Conservation (phyloP, 2,113 vertebrate species). For the Alligator sinensis region DNA sequence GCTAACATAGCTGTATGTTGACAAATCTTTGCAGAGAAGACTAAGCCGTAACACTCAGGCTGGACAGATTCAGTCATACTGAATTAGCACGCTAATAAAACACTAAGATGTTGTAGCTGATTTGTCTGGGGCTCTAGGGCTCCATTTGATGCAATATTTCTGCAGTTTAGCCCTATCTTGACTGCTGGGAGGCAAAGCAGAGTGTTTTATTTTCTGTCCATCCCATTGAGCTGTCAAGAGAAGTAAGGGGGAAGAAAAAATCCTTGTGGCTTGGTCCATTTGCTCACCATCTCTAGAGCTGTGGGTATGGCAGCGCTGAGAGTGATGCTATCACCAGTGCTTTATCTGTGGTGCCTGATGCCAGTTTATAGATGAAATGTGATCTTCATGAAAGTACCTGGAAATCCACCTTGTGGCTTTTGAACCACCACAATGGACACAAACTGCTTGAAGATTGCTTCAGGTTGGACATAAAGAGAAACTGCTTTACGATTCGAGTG, state of each 20-base stretch:
- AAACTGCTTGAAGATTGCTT: too few relatives aligned
- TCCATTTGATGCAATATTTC: background rate
- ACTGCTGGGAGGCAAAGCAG: background rate
- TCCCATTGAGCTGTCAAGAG: background rate
- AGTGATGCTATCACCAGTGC: accelerated
- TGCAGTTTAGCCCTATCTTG: background rate
- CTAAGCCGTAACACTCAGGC: background rate
- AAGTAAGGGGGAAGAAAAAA: background rate
- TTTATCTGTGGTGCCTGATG: accelerated
- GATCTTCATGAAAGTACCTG: background rate
- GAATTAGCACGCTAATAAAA: background rate
- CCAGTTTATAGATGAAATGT: accelerated
- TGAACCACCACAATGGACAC: background rate
- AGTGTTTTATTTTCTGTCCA: background rate
- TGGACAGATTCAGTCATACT: background rate
- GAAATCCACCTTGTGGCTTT: background rate
- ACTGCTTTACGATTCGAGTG: too few relatives aligned
- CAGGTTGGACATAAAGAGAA: too few relatives aligned
- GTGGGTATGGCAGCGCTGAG: background rate
- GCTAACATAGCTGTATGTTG: too few relatives aligned
- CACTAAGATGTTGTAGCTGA: background rate
- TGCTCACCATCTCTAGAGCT: background rate
- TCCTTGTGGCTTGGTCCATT: background rate
- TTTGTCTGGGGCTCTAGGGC: background rate
- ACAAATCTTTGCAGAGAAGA: too few relatives aligned